Evolutionary conservation across 2,888 invertebrate genomes (phyloP), one percentile per base, ranked within the genome.

Genomic region (Microctonus brassicae): DNA sequence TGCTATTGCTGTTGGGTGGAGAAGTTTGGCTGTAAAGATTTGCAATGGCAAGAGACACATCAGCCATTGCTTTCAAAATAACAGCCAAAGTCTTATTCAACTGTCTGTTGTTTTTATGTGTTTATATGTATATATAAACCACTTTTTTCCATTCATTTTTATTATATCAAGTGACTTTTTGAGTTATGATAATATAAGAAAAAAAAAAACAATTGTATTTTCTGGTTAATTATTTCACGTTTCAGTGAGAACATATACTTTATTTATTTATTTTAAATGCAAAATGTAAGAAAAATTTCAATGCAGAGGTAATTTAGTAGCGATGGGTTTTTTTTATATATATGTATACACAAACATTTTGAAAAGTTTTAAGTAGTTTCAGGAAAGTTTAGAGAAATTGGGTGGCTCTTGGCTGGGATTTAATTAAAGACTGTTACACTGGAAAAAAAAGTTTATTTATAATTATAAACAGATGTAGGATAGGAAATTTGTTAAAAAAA

Each of bases 351-450:
- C 55, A 26, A 13, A 55, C 55, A 55, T 26, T 55, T 55, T 55
- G 24, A 10, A 3, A 55, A 55, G 55, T 55, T 55, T 55, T 24
- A 26, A 55, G 26, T 55, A 55, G 55, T 55, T 55, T 55, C 22
- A 26, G 3, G 26, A 55, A 55, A 55, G 24, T 55, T 55, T 55
- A 9, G 1, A 55, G 55, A 13, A 55, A 55, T 22, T 55, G 13
- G 55, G 26, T n/a, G 55, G 26, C 24, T 24, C 55, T 55, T n/a
- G 11, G 22, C 26, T 24, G 55, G 55, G 26, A 55, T 55, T 55
- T 24, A 55, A 55, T 55, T 55, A 55, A 55, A 55, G 24, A 55
- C 26, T 53, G 53, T 53, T 53, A 22, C 24, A 7, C 22, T 11
- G 6, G 53, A 53, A 53, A 53, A 24, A 29, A 29, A 29, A 29